phyloP scores from a whole-genome alignment of 2,888 invertebrate species.

The Malachius bipustulatus region DNA sequence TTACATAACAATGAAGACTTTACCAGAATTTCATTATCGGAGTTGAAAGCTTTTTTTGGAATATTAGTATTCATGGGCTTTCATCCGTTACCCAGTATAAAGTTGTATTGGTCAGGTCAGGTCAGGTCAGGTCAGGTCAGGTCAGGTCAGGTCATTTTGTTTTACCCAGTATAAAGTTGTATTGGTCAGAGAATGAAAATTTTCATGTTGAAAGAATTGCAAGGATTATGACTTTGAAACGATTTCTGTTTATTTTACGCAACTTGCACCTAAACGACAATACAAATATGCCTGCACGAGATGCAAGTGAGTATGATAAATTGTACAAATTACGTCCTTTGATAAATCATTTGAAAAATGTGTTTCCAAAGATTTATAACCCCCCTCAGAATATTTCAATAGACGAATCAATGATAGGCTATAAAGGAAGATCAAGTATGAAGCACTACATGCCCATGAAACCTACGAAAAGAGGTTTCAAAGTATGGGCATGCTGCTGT shows the following conservation, averaged over 20 bases:
- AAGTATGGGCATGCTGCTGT: no score
- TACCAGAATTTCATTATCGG: no score
- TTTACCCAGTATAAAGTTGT: neutral
- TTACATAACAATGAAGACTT: no score
- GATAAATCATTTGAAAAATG: slow-evolving; percentile 3
- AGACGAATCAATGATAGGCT: slow-evolving; percentile 2
- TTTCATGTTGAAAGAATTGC: neutral
- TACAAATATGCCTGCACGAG: neutral
- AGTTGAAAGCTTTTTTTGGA: no score
- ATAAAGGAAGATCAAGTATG: neutral
- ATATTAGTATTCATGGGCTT: no score
- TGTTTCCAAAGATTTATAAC: neutral
- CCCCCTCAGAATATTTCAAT: slow-evolving; percentile 1
- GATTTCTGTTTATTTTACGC: neutral
- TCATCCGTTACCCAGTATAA: no score
- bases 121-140: no score
- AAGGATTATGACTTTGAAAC: neutral
- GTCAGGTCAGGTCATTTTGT: no score
- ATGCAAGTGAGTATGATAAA: neutral
- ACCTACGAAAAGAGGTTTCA: slow-evolving; percentile 1
- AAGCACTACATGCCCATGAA: neutral
- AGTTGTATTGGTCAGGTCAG: no score
- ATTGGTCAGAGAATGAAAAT: slow-evolving; percentile 3
- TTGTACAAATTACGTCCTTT: slow-evolving; percentile 1
- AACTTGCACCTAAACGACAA: slow-evolving; percentile 2